Conservation (phyloP, 2,888 invertebrate species). For the Archips xylosteana region DNA sequence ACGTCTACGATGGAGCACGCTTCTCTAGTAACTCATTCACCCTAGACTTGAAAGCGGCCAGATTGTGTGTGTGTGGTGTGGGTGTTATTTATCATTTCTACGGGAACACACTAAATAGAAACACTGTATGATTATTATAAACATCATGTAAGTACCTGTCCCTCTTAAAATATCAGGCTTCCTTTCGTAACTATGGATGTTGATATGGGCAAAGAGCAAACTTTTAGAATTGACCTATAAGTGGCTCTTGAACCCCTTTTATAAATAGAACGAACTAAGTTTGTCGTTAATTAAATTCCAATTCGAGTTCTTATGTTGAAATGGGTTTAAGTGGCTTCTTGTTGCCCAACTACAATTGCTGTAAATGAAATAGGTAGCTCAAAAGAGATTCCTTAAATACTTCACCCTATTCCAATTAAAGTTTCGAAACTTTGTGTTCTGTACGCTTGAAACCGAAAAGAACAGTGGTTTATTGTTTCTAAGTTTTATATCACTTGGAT, state of each 20-base stretch:
- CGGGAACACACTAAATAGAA: no score
- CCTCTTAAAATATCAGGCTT: not conserved
- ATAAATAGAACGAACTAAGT: not conserved
- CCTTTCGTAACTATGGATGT: not conserved
- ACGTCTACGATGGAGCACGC: no score
- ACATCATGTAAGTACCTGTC: not conserved
- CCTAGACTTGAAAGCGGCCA: no score
- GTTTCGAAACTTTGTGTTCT: constrained; percentile 4
- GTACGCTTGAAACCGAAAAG: not conserved
- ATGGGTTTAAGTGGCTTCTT: constrained; percentile 24
- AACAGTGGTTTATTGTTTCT: constrained; percentile 1
- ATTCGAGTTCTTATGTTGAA: constrained; percentile 8
- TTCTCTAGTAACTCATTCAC: no score
- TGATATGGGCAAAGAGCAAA: not conserved
- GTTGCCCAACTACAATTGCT: constrained; percentile 8
- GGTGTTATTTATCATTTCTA: no score
- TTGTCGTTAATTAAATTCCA: constrained; percentile 22
- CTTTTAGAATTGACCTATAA: not conserved
- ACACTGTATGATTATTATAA: no score
- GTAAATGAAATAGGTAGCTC: constrained; percentile 1
- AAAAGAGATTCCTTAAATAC: not conserved
- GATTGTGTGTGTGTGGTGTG: no score
- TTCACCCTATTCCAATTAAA: not conserved
- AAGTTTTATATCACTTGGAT: not conserved
- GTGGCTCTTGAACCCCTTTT: not conserved